Evolutionary conservation across 2,888 invertebrate genomes (phyloP).

Genomic region (Norana najaformis): DNA sequence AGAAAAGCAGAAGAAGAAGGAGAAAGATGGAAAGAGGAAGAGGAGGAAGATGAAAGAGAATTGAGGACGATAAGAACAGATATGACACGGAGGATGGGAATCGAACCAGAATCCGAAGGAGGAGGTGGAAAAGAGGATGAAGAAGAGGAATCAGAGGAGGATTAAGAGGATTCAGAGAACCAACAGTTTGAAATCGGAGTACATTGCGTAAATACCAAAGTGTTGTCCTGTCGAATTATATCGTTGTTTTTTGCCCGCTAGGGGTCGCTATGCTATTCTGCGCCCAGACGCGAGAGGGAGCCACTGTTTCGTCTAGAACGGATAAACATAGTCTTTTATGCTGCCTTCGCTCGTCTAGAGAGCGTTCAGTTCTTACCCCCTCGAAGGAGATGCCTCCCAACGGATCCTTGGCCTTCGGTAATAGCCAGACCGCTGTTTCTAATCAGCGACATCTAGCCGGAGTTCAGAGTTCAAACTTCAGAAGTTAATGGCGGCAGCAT

Average conservation of each 20-base stretch:
- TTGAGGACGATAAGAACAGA: too few species aligned
- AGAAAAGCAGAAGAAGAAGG: not conserved
- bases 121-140: too few species aligned
- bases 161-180: too few species aligned
- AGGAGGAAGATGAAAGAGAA: too few species aligned
- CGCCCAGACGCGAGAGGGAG: not conserved
- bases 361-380: not conserved
- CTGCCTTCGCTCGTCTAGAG: not conserved
- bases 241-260: not conserved
- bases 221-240: not conserved
- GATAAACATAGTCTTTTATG: not conserved
- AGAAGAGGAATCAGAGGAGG: not conserved
- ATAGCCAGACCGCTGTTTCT: not conserved
- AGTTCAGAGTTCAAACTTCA: not conserved
- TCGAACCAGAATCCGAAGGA: too few species aligned
- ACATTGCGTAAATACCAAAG: not conserved
- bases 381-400: conserved; percentile 3
- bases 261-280: not conserved
- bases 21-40: not conserved
- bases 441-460: not conserved
- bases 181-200: not conserved
- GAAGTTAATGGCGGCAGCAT: not conserved
- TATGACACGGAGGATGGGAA: too few species aligned
- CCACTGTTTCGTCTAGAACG: not conserved
- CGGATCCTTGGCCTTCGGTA: too few species aligned